A percentile compares a stretch with the other conserved stretches of the same genome.
Conservation (phyloP, 2,888 invertebrate genomes). For the Leucophenga maculata region DNA sequence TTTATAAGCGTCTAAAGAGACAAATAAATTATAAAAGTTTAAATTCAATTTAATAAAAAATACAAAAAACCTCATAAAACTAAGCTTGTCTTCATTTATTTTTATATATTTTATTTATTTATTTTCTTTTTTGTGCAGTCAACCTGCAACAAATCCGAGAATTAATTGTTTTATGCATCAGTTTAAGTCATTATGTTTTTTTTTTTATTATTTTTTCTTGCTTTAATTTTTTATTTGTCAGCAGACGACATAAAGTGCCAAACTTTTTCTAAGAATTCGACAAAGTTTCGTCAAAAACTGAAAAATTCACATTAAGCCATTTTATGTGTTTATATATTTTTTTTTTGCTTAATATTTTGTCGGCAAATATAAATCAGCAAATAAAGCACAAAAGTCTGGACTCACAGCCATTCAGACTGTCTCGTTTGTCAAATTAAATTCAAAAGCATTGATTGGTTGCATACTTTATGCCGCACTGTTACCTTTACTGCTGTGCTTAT, state of each 20-base stretch:
- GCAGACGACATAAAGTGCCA: conserved; percentile 2
- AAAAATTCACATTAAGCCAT: conserved; percentile 20
- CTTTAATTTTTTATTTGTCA: conserved; percentile 6
- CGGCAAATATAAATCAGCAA: conserved; percentile 11
- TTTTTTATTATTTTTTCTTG: too few relatives aligned
- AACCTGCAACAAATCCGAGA: conserved; percentile 5
- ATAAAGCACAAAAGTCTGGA: conserved; percentile 2
- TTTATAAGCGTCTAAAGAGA: too few relatives aligned
- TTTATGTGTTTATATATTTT: background rate
- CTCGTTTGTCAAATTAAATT: conserved; percentile 16
- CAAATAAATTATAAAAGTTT: too few relatives aligned
- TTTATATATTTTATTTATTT: background rate
- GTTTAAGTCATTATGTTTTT: background rate
- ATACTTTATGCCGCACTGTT: background rate
- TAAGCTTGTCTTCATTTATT: too few relatives aligned
- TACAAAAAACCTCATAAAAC: too few relatives aligned
- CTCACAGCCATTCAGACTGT: background rate
- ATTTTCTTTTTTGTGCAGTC: background rate
- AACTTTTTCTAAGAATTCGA: conserved; percentile 12
- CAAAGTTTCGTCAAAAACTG: conserved; percentile 5
- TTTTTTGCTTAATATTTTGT: background rate
- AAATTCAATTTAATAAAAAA: too few relatives aligned
- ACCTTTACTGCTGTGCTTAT: background rate
- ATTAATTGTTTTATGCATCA: conserved; percentile 2
- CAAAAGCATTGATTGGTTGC: background rate